These are phyloP conservation scores for Crotalus tigris DNA, from an alignment of 2,113 vertebrate species.

Conservation along the genomic window DNA sequence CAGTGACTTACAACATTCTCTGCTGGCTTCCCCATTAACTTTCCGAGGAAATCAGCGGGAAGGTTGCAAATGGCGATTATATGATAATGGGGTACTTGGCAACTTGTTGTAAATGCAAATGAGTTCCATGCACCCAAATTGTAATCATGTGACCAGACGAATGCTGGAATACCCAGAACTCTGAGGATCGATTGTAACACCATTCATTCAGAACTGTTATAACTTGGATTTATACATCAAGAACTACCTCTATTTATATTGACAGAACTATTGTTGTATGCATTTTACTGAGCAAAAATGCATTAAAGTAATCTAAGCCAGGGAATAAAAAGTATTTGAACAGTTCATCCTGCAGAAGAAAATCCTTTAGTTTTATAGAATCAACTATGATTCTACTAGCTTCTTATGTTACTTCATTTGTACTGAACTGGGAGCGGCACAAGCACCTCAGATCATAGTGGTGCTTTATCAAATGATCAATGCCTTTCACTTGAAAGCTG, in stretches of 20 bases:
- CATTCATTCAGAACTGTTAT: not conserved
- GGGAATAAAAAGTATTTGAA: not conserved
- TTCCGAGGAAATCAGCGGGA: not conserved
- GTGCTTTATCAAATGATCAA: not conserved
- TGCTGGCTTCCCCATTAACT: not conserved
- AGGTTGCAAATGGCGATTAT: not conserved
- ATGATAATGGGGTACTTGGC: not conserved
- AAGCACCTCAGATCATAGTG: not conserved
- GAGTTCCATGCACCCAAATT: not conserved
- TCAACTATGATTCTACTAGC: not conserved
- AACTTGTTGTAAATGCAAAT: not conserved
- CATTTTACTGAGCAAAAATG: not conserved
- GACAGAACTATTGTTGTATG: not conserved
- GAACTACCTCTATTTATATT: not conserved
- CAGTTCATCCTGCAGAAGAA: not conserved
- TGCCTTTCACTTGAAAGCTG: not conserved
- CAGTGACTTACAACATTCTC: not conserved
- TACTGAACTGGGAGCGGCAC: not conserved
- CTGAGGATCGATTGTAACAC: not conserved
- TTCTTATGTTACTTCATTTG: not conserved
- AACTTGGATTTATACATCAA: not conserved
- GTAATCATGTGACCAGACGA: not conserved
- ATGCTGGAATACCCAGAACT: not conserved
- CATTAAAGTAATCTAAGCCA: not conserved
- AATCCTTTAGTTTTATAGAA: not conserved